Evolutionary conservation across 2,888 invertebrate genomes (phyloP).

Genomic region (Pyralis farinalis): DNA sequence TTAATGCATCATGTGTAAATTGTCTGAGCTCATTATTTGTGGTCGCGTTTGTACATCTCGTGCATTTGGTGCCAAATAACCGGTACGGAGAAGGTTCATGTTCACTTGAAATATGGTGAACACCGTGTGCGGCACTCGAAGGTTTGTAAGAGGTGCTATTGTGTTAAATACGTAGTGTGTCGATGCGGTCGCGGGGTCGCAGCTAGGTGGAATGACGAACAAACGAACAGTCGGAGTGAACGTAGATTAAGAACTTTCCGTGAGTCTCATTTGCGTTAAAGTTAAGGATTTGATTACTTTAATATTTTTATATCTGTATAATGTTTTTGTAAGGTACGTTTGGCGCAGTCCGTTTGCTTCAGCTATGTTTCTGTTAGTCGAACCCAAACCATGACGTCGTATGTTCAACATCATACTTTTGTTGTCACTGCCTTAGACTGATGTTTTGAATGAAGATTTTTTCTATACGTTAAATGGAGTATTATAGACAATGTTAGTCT

Average conservation of each 20-base stretch:
- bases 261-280: conserved; percentile 41
- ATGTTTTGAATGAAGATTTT: conserved; percentile 65
- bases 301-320: not conserved
- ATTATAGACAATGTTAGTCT: conserved; percentile 59
- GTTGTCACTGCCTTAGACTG: conserved; percentile 78
- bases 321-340: not conserved
- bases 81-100: too few species aligned
- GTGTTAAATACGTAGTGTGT: not conserved
- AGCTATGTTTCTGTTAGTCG: conserved; percentile 23
- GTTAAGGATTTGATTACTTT: conserved; percentile 15
- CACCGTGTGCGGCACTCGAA: too few species aligned
- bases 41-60: not conserved
- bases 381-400: conserved; percentile 9
- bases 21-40: not conserved
- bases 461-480: conserved; percentile 59
- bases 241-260: conserved; percentile 32
- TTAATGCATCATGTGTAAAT: not conserved
- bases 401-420: conserved; percentile 47
- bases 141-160: conserved; percentile 6
- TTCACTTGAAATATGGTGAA: too few species aligned
- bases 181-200: not conserved
- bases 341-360: conserved; percentile 25
- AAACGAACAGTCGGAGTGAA: conserved; percentile 14
- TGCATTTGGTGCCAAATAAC: conserved; percentile 9
- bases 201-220: conserved; percentile 11